Percentiles rank a stretch among this genome's conserved stretches.
Conservation (phyloP, 92 coral and sea anemone genomes). For the Nematostella vectensis region DNA sequence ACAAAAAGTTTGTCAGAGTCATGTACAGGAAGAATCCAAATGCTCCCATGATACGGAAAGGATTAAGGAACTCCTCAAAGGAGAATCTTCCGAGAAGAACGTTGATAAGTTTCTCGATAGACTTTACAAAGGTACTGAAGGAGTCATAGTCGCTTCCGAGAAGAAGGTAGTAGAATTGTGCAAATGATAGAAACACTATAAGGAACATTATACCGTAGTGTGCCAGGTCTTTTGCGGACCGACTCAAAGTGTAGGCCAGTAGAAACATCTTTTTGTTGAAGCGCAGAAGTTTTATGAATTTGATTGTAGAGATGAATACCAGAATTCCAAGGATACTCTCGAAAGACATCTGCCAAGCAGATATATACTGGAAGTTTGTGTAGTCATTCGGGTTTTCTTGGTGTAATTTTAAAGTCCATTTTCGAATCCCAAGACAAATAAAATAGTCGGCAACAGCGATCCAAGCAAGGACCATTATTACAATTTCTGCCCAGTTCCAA, state of each 20-base stretch:
- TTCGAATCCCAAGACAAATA: conserved; percentile 61
- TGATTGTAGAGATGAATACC: conserved; percentile 48
- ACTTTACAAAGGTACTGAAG: conserved; percentile 46
- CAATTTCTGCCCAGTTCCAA: conserved; percentile 73
- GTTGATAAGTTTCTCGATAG: conserved; percentile 69
- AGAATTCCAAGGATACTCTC: conserved; percentile 67
- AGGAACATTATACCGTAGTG: conserved; percentile 42
- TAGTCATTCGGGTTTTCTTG: conserved; percentile 49
- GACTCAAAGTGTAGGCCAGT: conserved; percentile 60
- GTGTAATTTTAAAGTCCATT: conserved; percentile 53
- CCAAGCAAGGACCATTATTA: conserved; percentile 63
- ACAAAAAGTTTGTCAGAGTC: conserved; percentile 59
- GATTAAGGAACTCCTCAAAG: conserved; percentile 41
- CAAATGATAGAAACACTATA: conserved; percentile 55
- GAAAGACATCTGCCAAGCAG: conserved; percentile 79
- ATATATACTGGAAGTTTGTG: conserved; percentile 72
- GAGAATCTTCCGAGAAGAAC: conserved; percentile 72
- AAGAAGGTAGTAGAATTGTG: conserved; percentile 52
- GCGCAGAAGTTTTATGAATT: conserved; percentile 63
- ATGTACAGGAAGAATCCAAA: conserved; percentile 56
- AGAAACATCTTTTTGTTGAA: conserved; percentile 88
- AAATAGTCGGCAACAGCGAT: conserved; percentile 56
- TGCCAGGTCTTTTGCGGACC: conserved; percentile 50
- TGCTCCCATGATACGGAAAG: conserved; percentile 53
- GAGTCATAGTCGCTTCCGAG: conserved; percentile 47